Base-by-base conservation (phyloP, 1,140 invertebrate species). In the Zaprionus camerounensis region DNA sequence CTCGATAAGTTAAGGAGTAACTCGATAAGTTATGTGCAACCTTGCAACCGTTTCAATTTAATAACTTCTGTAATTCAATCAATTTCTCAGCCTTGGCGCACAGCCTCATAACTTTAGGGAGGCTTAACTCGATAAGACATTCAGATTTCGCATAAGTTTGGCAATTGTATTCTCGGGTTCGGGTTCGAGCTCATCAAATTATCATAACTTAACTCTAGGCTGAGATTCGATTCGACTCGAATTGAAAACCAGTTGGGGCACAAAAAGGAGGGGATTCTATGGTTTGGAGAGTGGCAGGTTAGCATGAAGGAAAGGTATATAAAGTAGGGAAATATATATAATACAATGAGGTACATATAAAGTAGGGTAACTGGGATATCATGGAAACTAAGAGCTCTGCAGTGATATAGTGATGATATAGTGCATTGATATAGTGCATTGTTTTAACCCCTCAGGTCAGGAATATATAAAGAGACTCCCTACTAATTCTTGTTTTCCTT, bases 11-110 rank as follows among this genome's bases (percentile, higher is more conserved):
- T 41, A n/a, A 7, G 38, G n/a, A 15, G 2, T 20, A 46, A 46
- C 7, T 46, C 41, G n/a, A 46, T 46, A 46, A 20, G n/a, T 9
- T 38, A 1, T 46, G 41, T 6, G 41, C n/a, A n/a, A 46, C n/a
- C 41, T 17, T 17, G n/a, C n/a, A 46, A 46, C 12, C 36, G 41
- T 46, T 46, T 46, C 41, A 46, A 46, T 46, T 46, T 17, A 7
- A 46, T 46, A 46, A 46, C 41, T 46, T 46, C n/a, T 46, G 41
- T 46, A 46, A 46, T 46, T 46, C 41, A 46, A 46, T 46, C n/a
- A 46, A 2, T 11, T 3, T 46, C 15, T 3, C 13, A 41, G n/a
- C 13, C 36, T 38, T 13, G 13, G 13, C 13, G 36, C 7, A 5
- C 13, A 34, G 31, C 31, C 9, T 11, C 9, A 11, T 38, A 38